Conservation (phyloP, 2,797 vertebrate genomes). For the Podargus strigoides region DNA sequence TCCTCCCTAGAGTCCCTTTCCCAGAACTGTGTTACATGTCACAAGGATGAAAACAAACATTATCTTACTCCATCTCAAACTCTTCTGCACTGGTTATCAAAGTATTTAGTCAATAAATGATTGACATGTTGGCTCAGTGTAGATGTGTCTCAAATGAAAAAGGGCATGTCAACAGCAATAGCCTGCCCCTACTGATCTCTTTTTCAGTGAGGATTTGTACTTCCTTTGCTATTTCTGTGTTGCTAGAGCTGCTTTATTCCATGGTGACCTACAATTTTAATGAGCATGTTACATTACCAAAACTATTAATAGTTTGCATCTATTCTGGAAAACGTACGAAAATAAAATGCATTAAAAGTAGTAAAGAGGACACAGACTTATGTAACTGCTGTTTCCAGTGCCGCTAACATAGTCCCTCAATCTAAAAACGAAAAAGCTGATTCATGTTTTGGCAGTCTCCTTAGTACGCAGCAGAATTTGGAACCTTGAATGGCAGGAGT, state of each 20-base stretch:
- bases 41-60: background rate
- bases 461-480: background rate
- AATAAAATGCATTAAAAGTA: background rate
- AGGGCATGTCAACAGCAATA: background rate
- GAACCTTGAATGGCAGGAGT: background rate
- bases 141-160: background rate
- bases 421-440: background rate
- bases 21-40: background rate
- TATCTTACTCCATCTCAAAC: background rate
- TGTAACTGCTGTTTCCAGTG: background rate
- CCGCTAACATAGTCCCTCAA: background rate
- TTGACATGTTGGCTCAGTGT: background rate
- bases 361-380: background rate
- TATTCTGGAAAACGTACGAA: background rate
- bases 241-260: background rate
- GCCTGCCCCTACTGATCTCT: background rate
- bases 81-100: background rate
- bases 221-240: background rate
- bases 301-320: background rate
- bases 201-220: background rate
- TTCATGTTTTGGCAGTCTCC: background rate
- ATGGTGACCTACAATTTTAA: background rate
- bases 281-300: background rate
- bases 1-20: background rate
- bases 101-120: background rate